Percentiles rank a stretch among this genome's conserved stretches.
These are phyloP conservation scores for Cyphomyrus discorhynchus DNA, from an alignment of 2,113 vertebrate genomes.

Conservation along the genomic window DNA sequence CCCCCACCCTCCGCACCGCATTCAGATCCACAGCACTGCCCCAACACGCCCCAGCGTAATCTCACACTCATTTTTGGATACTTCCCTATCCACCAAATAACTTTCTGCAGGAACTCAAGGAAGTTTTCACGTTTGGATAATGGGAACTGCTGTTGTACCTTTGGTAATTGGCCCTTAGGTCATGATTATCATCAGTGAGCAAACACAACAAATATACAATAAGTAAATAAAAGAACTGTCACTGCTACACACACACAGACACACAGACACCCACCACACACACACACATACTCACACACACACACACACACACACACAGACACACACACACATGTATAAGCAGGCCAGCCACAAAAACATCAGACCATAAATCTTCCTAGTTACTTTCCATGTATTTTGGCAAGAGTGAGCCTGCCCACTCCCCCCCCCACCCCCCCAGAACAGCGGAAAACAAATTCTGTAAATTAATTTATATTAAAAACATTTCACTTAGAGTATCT, in stretches of 20 bases:
- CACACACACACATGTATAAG: neutral
- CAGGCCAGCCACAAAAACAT: neutral
- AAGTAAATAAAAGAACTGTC: neutral
- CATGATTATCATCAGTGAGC: neutral
- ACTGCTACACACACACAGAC: neutral
- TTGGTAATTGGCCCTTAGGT: neutral
- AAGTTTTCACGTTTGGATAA: neutral
- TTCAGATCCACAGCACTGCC: neutral
- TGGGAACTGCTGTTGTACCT: neutral
- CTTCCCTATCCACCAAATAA: neutral
- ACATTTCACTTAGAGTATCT: neutral
- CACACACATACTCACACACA: neutral
- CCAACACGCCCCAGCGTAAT: neutral
- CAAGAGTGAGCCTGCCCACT: neutral
- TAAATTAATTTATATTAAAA: neutral
- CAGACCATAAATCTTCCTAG: neutral
- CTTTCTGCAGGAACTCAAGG: neutral
- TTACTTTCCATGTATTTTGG: neutral
- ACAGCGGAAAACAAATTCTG: neutral
- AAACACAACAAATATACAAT: neutral
- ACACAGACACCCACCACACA: neutral
- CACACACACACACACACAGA: neutral
- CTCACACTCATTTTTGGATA: neutral
- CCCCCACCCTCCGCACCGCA: neutral
- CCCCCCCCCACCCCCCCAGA: neutral